Conservation (phyloP, 2,797 vertebrate species). For the Dendrocincla tyrannina region DNA sequence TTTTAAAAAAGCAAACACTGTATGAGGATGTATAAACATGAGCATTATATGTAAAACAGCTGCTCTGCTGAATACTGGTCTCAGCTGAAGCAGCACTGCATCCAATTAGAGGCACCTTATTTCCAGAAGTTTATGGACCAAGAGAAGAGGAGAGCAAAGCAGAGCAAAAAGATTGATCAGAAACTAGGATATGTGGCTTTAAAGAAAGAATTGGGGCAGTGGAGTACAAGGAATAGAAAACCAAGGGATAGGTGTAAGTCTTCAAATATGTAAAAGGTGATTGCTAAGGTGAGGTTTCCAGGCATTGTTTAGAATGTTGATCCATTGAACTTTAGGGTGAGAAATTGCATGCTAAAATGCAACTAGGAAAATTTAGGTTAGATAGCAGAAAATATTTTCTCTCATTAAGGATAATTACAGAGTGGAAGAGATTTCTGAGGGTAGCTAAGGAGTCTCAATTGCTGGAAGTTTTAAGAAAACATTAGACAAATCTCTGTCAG, state of each 20-base stretch:
- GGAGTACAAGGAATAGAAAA: neutral
- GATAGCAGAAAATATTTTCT: neutral
- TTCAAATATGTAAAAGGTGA: neutral
- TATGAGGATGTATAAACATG: conserved; percentile 50
- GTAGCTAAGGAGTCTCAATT: neutral
- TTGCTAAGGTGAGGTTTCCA: neutral
- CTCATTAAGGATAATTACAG: neutral
- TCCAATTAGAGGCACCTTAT: conserved; percentile 33
- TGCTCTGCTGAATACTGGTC: conserved; percentile 15
- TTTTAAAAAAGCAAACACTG: conserved; percentile 34
- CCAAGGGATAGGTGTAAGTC: neutral
- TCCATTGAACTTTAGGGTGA: neutral
- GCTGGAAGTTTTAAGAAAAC: conserved; percentile 5
- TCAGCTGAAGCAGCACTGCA: conserved; percentile 42
- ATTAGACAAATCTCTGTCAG: conserved; percentile 9
- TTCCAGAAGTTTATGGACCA: conserved; percentile 23
- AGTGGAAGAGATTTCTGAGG: neutral
- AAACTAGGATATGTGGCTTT: neutral
- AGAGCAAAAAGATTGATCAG: neutral
- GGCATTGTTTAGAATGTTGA: neutral
- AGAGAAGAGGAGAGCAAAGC: neutral
- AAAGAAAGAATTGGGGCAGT: neutral
- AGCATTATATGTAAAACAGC: conserved; percentile 57
- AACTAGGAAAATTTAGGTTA: neutral
- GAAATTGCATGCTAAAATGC: neutral